Evolutionary conservation across 1,140 invertebrate genomes (phyloP), one percentile per base, ranked within the genome.

Genomic region (Meloidogyne floridensis): DNA sequence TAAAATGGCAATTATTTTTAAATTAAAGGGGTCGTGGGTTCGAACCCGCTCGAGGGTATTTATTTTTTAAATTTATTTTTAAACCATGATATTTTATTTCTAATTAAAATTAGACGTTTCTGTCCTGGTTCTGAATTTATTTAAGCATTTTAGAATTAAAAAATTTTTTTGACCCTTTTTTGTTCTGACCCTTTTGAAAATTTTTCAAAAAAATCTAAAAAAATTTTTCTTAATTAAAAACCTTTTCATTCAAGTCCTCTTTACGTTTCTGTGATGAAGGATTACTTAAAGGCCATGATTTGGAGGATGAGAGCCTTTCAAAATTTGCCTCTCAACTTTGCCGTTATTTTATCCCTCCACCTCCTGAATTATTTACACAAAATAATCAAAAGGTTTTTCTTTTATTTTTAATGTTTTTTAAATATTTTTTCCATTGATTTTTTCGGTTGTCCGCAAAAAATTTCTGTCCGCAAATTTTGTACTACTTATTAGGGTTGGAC

Each of bases 221-320:
- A 78, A 69, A 15, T 78, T 43, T 80, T 75, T 54, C 5, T 18
- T n/a, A 18, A 43, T 20, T 43, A 59, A 9, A 51, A 53, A 54
- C 51, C 2, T 13, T 56, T 54, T 56, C 10, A 11, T 81, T 83
- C 72, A 15, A 86, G 85, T 18, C 53, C 32, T 78, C 85, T 54
- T 76, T 86, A 11, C 70, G n/a, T 4, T 72, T 51, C 51, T 86
- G 86, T 43, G 85, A 86, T 65, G 47, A 87, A n/a, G 85, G 84
- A 10, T 72, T 86, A 65, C 59, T 86, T 10, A 83, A 77, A 43
- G 85, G 85, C 7, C 15, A 86, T n/a, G 85, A 86, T 54, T 43
- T 86, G 51, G 84, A 87, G 15, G 80, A 76, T 18, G 80, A 76
- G 65, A 51, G 51, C 20, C 71, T 86, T n/a, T 84, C 83, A n/a